phyloP scores from a whole-genome alignment of 2,888 invertebrate genomes.

The Amiota minor region DNA sequence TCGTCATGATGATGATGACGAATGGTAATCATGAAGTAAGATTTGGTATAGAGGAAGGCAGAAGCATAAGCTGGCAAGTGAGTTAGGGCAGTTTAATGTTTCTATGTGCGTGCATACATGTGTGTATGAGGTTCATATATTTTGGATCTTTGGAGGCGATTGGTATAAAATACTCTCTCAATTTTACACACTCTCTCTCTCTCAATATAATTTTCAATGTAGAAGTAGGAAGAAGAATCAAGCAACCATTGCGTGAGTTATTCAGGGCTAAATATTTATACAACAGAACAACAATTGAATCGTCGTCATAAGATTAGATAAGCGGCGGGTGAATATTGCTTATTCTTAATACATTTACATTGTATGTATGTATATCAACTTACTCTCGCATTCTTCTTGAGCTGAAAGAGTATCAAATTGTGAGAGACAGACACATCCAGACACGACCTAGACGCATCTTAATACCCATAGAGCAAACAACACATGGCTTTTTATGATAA shows the following conservation, averaged over 20 bases:
- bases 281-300: background rate
- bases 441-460: background rate
- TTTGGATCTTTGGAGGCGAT: conserved; percentile 13
- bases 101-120: no score
- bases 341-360: background rate
- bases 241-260: background rate
- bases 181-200: background rate
- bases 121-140: no score
- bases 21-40: no score
- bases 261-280: background rate
- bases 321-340: background rate
- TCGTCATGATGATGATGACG: no score
- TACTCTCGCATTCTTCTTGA: background rate
- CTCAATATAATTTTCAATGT: background rate
- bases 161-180: conserved; percentile 2
- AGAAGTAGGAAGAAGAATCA: background rate
- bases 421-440: background rate
- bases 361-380: background rate
- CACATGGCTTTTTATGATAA: background rate
- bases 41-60: conserved; percentile 36
- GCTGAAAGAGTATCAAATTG: background rate
- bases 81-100: background rate
- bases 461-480: background rate
- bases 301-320: background rate
- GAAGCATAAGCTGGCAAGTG: conserved; percentile 5